Conservation (phyloP, 2,888 invertebrate species). For the Cremastobaeus sp. region DNA sequence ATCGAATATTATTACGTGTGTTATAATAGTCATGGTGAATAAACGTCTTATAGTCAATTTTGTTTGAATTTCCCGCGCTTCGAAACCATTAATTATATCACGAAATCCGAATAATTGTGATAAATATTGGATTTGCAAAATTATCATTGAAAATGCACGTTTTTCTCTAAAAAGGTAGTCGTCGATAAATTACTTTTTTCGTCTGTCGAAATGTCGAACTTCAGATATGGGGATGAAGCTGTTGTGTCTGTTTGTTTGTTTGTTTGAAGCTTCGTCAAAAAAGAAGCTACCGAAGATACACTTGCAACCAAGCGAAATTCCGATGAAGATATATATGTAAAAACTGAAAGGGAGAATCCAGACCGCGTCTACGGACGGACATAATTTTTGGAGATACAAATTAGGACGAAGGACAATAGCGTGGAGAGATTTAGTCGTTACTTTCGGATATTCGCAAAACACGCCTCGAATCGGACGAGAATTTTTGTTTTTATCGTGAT, state of each 20-base stretch:
- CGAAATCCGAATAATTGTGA: no score
- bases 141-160: neutral
- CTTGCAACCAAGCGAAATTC: slow-evolving; percentile 40
- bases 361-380: slow-evolving; percentile 31
- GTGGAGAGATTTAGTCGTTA: slow-evolving; percentile 14
- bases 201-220: slow-evolving; percentile 31
- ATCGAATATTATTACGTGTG: no score
- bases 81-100: neutral
- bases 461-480: no score
- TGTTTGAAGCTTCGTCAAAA: slow-evolving; percentile 32
- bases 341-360: slow-evolving; percentile 29
- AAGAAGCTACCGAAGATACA: slow-evolving; percentile 37
- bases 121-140: neutral
- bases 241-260: slow-evolving; percentile 27
- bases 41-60: no score
- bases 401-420: slow-evolving; percentile 43
- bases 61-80: slow-evolving; percentile 3
- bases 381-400: slow-evolving; percentile 46
- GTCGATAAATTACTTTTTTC: slow-evolving; percentile 35
- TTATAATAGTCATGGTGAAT: no score
- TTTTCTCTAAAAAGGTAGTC: slow-evolving; percentile 22
- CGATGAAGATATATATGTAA: slow-evolving; percentile 38
- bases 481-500: no score
- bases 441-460: neutral
- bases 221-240: slow-evolving; percentile 49